Conservation (phyloP, 1,140 invertebrate species). For the Solenopsis fugax region DNA sequence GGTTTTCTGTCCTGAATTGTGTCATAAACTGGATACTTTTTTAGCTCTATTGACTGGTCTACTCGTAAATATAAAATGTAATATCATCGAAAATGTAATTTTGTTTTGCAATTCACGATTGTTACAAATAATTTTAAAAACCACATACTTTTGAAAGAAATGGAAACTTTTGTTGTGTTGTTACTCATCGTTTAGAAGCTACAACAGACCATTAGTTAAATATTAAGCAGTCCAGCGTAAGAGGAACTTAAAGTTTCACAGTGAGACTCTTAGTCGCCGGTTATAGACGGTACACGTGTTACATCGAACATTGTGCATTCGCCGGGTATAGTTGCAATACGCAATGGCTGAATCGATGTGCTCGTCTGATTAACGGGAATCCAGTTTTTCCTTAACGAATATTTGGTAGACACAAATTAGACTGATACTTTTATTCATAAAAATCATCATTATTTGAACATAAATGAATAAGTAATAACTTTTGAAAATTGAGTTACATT, state of each 20-base stretch:
- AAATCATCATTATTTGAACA: not conserved
- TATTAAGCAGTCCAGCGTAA: not conserved
- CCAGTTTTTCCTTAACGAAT: not conserved
- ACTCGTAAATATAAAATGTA: not conserved
- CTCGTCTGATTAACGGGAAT: not conserved
- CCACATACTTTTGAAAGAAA: not conserved
- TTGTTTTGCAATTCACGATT: not conserved
- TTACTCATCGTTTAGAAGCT: constrained; percentile 8
- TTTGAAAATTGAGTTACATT: not conserved
- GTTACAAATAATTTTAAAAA: not conserved
- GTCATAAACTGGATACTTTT: too few species aligned
- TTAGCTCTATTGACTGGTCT: too few species aligned
- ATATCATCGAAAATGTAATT: not conserved
- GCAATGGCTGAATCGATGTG: not conserved
- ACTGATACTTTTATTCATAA: not conserved
- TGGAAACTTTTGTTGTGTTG: not conserved
- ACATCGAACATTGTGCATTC: not conserved
- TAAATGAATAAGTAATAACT: not conserved
- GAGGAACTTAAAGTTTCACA: not conserved
- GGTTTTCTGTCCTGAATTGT: too few species aligned
- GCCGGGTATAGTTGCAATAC: not conserved
- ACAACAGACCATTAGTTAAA: constrained; percentile 36
- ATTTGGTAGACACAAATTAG: not conserved
- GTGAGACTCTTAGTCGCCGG: not conserved
- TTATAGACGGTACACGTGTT: constrained; percentile 19